Conservation (phyloP, 92 coral and sea anemone species). For the Epizoanthus illoricatus region DNA sequence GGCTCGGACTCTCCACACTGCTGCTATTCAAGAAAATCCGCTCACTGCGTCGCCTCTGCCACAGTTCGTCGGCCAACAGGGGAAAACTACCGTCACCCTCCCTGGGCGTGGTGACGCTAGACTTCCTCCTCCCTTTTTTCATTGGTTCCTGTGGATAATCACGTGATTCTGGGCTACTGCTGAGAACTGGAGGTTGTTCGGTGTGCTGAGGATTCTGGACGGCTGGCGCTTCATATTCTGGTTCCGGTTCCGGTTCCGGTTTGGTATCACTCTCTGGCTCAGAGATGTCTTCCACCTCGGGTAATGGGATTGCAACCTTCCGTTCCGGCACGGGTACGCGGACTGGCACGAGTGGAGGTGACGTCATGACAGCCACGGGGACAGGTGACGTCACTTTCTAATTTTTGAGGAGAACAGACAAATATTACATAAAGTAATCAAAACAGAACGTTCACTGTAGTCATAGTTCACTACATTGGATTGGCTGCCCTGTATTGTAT, state of each 20-base stretch:
- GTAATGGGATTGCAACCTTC: constrained; percentile 25
- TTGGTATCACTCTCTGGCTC: constrained; percentile 39
- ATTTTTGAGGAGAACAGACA: background rate
- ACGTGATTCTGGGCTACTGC: constrained; percentile 1
- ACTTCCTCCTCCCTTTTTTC: constrained; percentile 60
- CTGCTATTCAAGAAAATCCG: constrained; percentile 93
- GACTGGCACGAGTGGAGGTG: constrained; percentile 7
- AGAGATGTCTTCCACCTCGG: constrained; percentile 42
- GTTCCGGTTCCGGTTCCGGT: constrained; percentile 27
- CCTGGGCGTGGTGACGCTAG: constrained; percentile 47
- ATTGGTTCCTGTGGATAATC: constrained; percentile 38
- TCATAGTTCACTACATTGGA: no score
- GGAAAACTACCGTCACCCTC: constrained; percentile 56
- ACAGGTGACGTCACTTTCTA: constrained; percentile 32
- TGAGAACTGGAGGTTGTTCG: constrained; percentile 11
- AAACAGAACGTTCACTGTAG: background rate
- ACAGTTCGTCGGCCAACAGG: constrained; percentile 66
- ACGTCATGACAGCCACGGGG: background rate
- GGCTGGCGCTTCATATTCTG: background rate
- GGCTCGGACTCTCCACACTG: constrained; percentile 62
- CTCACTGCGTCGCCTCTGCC: constrained; percentile 95
- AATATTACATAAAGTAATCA: background rate
- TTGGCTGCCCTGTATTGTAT: no score
- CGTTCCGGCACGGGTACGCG: constrained; percentile 3
- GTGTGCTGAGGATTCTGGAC: constrained; percentile 35